Percentiles rank a stretch among this genome's conserved stretches.
phyloP scores from a whole-genome alignment of 2,113 vertebrate species.

The Pedetes capensis region DNA sequence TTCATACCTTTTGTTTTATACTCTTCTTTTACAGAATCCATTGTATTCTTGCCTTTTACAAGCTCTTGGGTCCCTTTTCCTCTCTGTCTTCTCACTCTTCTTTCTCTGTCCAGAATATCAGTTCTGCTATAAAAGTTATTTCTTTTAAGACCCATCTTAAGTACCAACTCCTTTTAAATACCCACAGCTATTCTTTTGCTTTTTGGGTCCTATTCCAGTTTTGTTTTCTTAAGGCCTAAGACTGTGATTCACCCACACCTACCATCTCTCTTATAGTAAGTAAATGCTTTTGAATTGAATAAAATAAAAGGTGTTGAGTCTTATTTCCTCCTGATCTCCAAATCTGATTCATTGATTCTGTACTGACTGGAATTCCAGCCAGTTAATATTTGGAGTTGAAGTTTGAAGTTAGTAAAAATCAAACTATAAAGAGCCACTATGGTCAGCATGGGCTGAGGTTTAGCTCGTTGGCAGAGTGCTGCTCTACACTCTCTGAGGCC shows the following conservation, averaged over 20 bases:
- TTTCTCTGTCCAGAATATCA: slow-evolving; percentile 2
- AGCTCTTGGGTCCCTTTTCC: neutral
- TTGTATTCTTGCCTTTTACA: neutral
- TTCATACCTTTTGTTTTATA: neutral
- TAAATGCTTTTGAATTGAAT: slow-evolving; percentile 29
- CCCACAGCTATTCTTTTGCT: neutral
- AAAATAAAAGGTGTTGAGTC: slow-evolving; percentile 30
- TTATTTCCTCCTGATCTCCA: slow-evolving; percentile 27
- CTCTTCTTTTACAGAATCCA: neutral
- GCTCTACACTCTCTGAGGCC: too few relatives aligned
- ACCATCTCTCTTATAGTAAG: neutral
- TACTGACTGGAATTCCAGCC: neutral
- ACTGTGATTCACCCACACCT: neutral
- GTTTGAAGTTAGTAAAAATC: neutral
- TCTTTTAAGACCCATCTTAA: neutral
- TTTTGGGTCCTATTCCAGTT: neutral
- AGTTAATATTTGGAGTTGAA: neutral
- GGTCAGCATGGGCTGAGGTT: too few relatives aligned
- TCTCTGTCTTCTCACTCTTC: neutral
- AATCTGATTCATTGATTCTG: neutral
- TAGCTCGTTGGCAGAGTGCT: too few relatives aligned
- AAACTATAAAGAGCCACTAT: neutral
- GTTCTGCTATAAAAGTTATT: slow-evolving; percentile 29
- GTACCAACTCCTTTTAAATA: slow-evolving; percentile 5
- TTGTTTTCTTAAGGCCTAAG: neutral